Base-by-base conservation (phyloP, 2,888 invertebrate species). In the Agrochola macilenta region DNA sequence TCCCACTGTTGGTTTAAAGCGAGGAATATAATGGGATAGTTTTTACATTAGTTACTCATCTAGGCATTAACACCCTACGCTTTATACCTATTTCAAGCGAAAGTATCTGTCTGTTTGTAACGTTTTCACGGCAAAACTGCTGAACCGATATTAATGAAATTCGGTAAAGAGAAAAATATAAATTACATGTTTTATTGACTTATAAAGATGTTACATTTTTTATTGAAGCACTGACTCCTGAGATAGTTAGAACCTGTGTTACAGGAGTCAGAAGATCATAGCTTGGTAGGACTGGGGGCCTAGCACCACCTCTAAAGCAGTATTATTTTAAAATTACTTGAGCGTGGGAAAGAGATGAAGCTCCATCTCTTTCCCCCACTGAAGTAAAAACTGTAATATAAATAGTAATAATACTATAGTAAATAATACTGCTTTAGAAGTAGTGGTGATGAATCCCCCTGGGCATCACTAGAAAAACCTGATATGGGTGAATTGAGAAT, bases 1-100 rank as follows among this genome's bases (percentile, higher is more conserved):
- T 96, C 96, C 86, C 96, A 90, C 96, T 96, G 91, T 61, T 91
- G 39, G 17, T 3, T 49, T 26, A 74, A 58, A 74, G 14, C 46
- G 20, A 57, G n/a, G 5, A 12, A 43, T 43, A 26, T 20, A 26
- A 14, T 23, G 5, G 23, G 9, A 30, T 23, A 30, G 66, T 23
- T n/a, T n/a, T n/a, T 23, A 49, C 46, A 30, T 46, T 26, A 20
- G 0, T n/a, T 43, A 26, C 65, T 26, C 43, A 26, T 46, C 3
- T 20, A 43, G 26, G 17, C n/a, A 26, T n/a, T n/a, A 39, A 14
- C n/a, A 39, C 39, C 5, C n/a, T 9, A 43, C n/a, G n/a, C 17
- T n/a, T 35, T 12, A 23, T 63, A 5, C 35, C 35, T 35, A 35
- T 35, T 63, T 64, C 43, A 11, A 43, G n/a, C 39, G 46, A 46